Base-by-base conservation (phyloP, 2,888 invertebrate species). In the Scaptomyza flava region DNA sequence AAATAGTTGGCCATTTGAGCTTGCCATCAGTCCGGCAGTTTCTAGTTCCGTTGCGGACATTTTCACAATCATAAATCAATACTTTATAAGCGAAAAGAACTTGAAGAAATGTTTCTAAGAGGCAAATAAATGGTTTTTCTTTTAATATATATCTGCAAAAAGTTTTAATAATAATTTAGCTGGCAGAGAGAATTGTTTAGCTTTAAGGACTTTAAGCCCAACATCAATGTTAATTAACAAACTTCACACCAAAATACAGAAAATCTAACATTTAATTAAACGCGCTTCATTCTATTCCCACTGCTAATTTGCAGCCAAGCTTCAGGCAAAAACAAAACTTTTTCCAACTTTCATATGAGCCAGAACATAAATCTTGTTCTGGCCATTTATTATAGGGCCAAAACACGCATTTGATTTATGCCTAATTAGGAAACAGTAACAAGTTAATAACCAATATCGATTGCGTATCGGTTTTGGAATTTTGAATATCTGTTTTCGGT, bases 351-450 rank as follows among this genome's bases (percentile, higher is more conserved):
- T 54, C 42, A 48, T 34, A 34, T 34, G 20, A 33, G 31, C 20
- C 20, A 9, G 34, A 30, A 36, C 59, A 70, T 70, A 70, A 60
- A 60, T 65, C 72, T 65, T 56, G 30, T 33, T 33, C 20, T 31
- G 46, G 12, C 41, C 33, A 70, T 70, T 71, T 70, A 54, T 71
- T 56, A 47, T 31, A 48, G 23, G 41, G 48, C 36, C 36, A 2
- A 38, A 51, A 43, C 20, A 23, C 41, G 38, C 46, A 56, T 73
- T 59, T 74, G 71, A 78, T 68, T 83, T 71, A 62, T 56, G 53
- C 8, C 68, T 81, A 82, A 81, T 82, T 81, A 79, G 62, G 60
- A 41, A 60, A 47, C 42, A 54, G 65, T 60, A 67, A 65, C 79
- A 67, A 76, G 67, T 67, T 79, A 65, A 82, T 79, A 63, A 62